Evolutionary conservation across 2,888 invertebrate species (phyloP).

Genomic region (Ethmia dodecea): DNA sequence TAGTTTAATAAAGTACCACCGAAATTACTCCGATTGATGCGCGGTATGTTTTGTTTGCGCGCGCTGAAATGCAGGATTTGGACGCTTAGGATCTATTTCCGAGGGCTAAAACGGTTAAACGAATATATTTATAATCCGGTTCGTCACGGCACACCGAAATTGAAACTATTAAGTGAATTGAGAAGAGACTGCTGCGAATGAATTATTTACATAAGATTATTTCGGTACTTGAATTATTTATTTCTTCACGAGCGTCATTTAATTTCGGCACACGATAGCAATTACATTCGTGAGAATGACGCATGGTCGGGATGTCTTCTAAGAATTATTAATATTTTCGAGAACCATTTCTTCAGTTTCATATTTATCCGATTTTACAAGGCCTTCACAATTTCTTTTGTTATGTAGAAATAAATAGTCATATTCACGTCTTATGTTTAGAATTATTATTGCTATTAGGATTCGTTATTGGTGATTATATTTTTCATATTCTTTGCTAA

Average conservation of each 20-base stretch:
- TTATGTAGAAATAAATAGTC: no score
- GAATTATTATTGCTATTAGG: no score
- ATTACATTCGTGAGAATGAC: conserved; percentile 61
- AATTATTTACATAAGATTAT: conserved; percentile 66
- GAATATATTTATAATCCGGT: conserved; percentile 66
- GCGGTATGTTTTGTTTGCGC: conserved; percentile 54
- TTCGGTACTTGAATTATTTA: conserved; percentile 55
- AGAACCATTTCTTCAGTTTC: no score
- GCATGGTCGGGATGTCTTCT: conserved; percentile 57
- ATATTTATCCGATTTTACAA: no score
- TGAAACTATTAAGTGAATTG: conserved; percentile 55
- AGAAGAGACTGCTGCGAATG: conserved; percentile 50
- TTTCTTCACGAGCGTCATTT: conserved; percentile 55
- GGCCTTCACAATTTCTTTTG: no score
- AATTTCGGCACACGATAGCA: conserved; percentile 61
- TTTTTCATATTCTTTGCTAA: no score
- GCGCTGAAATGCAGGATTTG: conserved; percentile 34
- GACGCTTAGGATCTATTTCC: conserved; percentile 42
- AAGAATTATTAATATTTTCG: no score
- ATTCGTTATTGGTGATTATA: no score
- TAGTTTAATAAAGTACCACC: conserved; percentile 68
- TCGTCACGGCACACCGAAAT: conserved; percentile 50
- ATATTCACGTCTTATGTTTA: no score
- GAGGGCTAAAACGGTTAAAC: conserved; percentile 37
- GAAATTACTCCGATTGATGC: conserved; percentile 46